Conservation (phyloP, 2,888 invertebrate species). For the Machimus atricapillus region DNA sequence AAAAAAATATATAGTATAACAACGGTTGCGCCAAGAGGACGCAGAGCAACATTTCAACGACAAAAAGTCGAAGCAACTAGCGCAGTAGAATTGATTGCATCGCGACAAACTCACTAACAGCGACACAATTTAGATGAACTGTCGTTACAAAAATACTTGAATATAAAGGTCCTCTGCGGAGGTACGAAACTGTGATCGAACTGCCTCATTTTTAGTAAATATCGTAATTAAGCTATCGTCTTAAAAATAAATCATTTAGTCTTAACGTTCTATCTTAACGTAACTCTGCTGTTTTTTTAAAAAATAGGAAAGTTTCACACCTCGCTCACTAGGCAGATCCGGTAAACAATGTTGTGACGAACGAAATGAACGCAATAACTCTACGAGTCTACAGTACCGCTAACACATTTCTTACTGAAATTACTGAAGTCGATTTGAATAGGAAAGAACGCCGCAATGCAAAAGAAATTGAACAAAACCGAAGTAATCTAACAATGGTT, state of each 20-base stretch:
- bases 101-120: conserved; percentile 12
- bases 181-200: conserved; percentile 37
- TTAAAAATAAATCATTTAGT: conserved; percentile 36
- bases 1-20: not conserved
- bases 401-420: conserved; percentile 33
- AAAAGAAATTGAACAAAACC: not conserved
- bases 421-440: conserved; percentile 13
- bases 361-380: conserved; percentile 4
- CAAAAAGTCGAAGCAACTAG: not conserved
- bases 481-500: conserved; percentile 33
- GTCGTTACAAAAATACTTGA: conserved; percentile 31
- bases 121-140: conserved; percentile 9
- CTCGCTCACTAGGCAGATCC: conserved; percentile 6
- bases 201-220: conserved; percentile 37
- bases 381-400: conserved; percentile 1
- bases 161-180: conserved; percentile 12
- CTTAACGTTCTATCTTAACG: conserved; percentile 25
- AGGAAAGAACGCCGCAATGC: conserved; percentile 5
- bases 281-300: conserved; percentile 11
- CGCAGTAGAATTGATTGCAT: not conserved
- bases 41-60: not conserved
- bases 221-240: conserved; percentile 33
- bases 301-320: conserved; percentile 33
- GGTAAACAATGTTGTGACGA: conserved; percentile 6
- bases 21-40: not conserved